Base-by-base conservation (phyloP, 2,888 invertebrate genomes). In the Tachina lurida region DNA sequence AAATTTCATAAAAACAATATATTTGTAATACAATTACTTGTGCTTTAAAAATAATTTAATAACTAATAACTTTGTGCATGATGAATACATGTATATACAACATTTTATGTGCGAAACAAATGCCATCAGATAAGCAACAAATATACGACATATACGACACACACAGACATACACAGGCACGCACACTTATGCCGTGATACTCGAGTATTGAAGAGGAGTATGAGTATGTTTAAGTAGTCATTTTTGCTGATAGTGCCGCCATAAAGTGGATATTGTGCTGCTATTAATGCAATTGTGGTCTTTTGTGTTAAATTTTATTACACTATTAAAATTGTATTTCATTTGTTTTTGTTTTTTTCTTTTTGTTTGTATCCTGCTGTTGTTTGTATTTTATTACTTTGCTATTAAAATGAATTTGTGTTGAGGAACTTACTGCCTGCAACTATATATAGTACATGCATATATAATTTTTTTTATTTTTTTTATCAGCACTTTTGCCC, bases 301-400 rank as follows among this genome's bases (percentile, higher is more conserved):
- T 83, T 77, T 73, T 83, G 79, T 73, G 75, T 83, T 83, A 75
- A 86, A 86, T 68, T 83, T 86, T 86, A 86, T 83, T 83, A 83
- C 73, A 60, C 83, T 68, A 83, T 86, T 86, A 86, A 86, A 83
- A 68, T 78, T 78, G 83, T 84, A 73, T 73, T 73, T 67, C 13
- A 43, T 73, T 45, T 73, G 12, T 56, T 47, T n/a, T 19, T 67
- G 49, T 22, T 31, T 31, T 31, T 7, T 31, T 31, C 0, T 31
- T 31, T 31, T 31, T 31, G 5, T 31, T 63, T 63, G 10, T 45
- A 43, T 70, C 70, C 41, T 60, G 15, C 13, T 60, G 45, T 62
- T 73, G 73, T 67, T 81, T 67, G 65, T 73, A 67, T 73, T 83
- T 83, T 83, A 83, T 83, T 75, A 81, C 81, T 62, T 68, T 73